Conservation (phyloP, 2,888 invertebrate species). For the Cabera pusaria region DNA sequence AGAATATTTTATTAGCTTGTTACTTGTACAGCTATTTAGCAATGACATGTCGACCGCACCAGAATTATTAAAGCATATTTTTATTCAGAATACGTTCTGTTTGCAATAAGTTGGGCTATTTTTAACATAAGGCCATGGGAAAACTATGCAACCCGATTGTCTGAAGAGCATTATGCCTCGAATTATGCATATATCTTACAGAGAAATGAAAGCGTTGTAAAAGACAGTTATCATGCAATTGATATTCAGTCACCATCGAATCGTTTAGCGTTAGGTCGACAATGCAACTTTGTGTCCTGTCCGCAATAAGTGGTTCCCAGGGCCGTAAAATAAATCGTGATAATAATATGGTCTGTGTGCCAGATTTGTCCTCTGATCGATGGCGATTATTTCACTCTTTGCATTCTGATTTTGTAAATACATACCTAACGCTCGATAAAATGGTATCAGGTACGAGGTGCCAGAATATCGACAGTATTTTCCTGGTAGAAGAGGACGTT, state of each 20-base stretch:
- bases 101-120: conserved; percentile 37
- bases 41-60: conserved; percentile 55
- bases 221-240: conserved; percentile 39
- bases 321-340: conserved; percentile 54
- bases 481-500: too few species aligned
- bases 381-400: conserved; percentile 61
- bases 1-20: conserved; percentile 70
- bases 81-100: conserved; percentile 46
- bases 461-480: too few species aligned
- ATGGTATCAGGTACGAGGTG: too few species aligned
- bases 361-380: conserved; percentile 52
- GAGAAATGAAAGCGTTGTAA: conserved; percentile 9
- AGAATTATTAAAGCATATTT: conserved; percentile 51
- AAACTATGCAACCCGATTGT: conserved; percentile 12
- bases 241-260: conserved; percentile 50
- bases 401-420: conserved; percentile 51
- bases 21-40: conserved; percentile 63
- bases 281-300: conserved; percentile 40
- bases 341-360: conserved; percentile 60
- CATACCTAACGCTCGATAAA: too few species aligned
- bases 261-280: conserved; percentile 44
- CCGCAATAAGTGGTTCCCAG: conserved; percentile 55
- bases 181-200: neutral
- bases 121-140: conserved; percentile 31
- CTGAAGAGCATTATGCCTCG: conserved; percentile 1